phyloP scores from a whole-genome alignment of 1,140 invertebrate genomes.

The Trigoniulus corallinus region DNA sequence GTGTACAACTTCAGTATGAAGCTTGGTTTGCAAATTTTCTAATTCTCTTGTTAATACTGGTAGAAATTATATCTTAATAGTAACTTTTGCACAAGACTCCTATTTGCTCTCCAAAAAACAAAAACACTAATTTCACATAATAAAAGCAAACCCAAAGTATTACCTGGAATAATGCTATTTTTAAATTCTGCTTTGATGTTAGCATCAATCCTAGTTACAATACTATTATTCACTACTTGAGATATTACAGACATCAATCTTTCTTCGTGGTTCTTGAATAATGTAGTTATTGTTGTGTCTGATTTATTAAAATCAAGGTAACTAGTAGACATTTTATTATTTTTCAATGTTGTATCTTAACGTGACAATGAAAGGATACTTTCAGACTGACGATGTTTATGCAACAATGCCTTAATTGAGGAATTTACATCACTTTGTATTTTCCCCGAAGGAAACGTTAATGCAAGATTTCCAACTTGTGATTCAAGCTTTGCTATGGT shows the following conservation, averaged over 20 bases:
- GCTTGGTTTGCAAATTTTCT: conserved; percentile 44
- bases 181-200: conserved; percentile 18
- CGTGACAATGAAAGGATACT: no score
- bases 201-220: conserved; percentile 22
- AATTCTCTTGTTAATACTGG: conserved; percentile 31
- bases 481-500: not conserved
- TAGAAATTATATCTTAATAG: no score
- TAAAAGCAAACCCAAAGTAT: not conserved
- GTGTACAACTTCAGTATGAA: conserved; percentile 48
- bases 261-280: conserved; percentile 8
- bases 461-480: no score
- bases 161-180: conserved; percentile 19
- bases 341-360: not conserved
- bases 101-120: conserved; percentile 21
- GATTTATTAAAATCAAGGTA: not conserved
- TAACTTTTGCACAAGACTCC: no score
- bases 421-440: not conserved
- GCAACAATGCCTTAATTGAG: not conserved
- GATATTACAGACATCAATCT: conserved; percentile 17
- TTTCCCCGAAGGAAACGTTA: no score
- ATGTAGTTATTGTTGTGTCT: not conserved
- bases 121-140: conserved; percentile 1
- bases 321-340: not conserved
- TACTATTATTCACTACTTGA: conserved; percentile 19
- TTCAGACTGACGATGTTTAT: not conserved